Evolutionary conservation across 2,113 vertebrate genomes (phyloP), one percentile per base, ranked within the genome.

Genomic region (Lethenteron reissneri): DNA sequence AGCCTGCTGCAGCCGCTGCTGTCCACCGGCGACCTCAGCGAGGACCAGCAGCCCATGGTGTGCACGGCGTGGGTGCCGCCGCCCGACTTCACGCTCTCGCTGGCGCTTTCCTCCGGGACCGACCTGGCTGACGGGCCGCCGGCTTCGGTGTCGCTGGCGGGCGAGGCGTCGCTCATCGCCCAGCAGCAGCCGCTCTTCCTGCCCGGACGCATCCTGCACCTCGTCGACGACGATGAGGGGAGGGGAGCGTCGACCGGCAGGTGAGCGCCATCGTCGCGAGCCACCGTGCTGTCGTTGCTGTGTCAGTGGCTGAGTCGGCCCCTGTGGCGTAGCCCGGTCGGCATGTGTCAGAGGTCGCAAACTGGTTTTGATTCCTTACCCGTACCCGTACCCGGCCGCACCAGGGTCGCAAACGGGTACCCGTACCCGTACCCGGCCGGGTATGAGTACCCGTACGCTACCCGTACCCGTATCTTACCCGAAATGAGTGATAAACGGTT

Each of bases 121-220:
- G 83, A 84, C 75, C 75, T 88, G 2, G 84, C 78, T 3, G 86
- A 85, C 0, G 86, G 87, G 0, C 82, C 82, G 72, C 84, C 88
- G 0, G 85, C 81, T 0, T 3, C 72, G 1, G 76, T 71, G 12
- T 82, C 83, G 0, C 84, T 85, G 1, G 75, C 64, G n/a, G 25
- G n/a, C 25, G 64, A 68, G 11, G 25, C n/a, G n/a, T 68, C 64
- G n/a, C 11, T 68, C 25, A 68, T 68, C 64, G 25, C 79, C 13
- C 79, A 81, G 56, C 84, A 91, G 74, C 81, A 89, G 1, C 87
- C 74, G 0, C 82, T 99, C 0, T 96, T 86, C 76, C 83, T 87
- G n/a, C 94, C 94, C 0, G 94, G 94, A 14, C 87, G 80, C 62
- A 80, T 99, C 62, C 83, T 99, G 78, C 81, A 95, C 71, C 79